Evolutionary conservation across 92 coral and sea anemone genomes (phyloP).

Genomic region (Diadumene lineata): DNA sequence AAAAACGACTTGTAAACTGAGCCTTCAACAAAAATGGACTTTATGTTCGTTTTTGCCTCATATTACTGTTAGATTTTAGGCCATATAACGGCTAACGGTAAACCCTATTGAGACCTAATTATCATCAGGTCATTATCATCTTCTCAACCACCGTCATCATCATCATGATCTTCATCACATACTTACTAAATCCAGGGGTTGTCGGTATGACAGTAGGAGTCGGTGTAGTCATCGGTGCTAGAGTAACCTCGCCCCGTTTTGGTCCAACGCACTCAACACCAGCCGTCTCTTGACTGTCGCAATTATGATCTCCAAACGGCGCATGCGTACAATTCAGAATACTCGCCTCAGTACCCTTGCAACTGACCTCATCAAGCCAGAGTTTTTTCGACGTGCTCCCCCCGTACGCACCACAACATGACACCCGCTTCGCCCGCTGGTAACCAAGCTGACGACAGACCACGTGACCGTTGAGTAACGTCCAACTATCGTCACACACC

Average conservation of each 20-base stretch:
- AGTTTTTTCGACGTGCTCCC: slow-evolving; percentile 4
- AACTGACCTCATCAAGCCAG: slow-evolving; percentile 46
- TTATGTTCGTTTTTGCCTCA: too few relatives aligned
- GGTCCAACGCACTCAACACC: slow-evolving; percentile 37
- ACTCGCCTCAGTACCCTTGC: slow-evolving; percentile 27
- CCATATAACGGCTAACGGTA: too few relatives aligned
- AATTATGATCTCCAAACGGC: slow-evolving; percentile 17
- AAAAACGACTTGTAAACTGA: too few relatives aligned
- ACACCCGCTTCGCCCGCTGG: not conserved
- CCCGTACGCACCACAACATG: slow-evolving; percentile 11
- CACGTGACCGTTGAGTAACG: slow-evolving; percentile 34
- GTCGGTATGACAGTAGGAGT: slow-evolving; percentile 2
- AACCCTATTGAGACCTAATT: too few relatives aligned
- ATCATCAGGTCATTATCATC: too few relatives aligned
- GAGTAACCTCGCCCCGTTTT: not conserved
- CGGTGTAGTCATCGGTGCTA: slow-evolving; percentile 5
- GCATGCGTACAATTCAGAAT: slow-evolving; percentile 13
- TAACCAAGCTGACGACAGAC: slow-evolving; percentile 45
- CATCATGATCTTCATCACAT: not conserved
- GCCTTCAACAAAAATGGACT: too few relatives aligned
- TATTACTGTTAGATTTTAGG: too few relatives aligned
- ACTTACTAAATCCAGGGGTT: slow-evolving; percentile 7
- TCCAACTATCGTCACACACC: slow-evolving; percentile 46
- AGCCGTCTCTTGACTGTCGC: slow-evolving; percentile 23
- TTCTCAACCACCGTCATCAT: not conserved